Conservation (phyloP, 1,140 invertebrate genomes). For the Zaprionus ornatus region DNA sequence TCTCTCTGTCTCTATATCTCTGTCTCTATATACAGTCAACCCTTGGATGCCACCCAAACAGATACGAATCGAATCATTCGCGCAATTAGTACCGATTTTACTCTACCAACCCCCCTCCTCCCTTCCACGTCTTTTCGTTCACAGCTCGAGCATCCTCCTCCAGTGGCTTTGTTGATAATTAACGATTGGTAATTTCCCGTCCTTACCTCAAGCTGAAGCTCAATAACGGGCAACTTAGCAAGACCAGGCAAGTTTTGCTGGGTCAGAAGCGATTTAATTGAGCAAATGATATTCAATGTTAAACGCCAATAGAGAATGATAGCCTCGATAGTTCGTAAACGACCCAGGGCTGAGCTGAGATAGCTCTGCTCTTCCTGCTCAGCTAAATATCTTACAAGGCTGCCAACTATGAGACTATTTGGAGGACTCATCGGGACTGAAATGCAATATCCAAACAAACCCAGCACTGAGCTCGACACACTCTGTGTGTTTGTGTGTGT, state of each 20-base stretch:
- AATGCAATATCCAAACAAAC: neutral
- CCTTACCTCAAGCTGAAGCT: neutral
- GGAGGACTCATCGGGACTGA: neutral
- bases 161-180: slow-evolving; percentile 4
- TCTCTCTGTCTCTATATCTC: too few species aligned
- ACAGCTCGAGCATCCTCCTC: neutral
- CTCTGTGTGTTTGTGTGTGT: neutral
- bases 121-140: too few species aligned
- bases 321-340: neutral
- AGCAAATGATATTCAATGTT: neutral
- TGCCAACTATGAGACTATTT: neutral
- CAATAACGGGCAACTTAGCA: neutral
- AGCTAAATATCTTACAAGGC: neutral
- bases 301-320: neutral
- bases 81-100: neutral
- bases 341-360: neutral
- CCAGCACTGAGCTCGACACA: neutral
- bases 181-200: neutral
- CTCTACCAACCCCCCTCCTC: too few species aligned
- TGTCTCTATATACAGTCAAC: neutral
- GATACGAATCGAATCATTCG: neutral
- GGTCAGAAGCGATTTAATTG: neutral
- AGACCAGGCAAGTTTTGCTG: neutral
- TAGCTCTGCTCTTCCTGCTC: neutral
- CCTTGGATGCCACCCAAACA: neutral